A percentile compares a stretch with the other conserved stretches of the same genome.
Conservation (phyloP, 2,888 invertebrate species). For the Eristalis tenax region DNA sequence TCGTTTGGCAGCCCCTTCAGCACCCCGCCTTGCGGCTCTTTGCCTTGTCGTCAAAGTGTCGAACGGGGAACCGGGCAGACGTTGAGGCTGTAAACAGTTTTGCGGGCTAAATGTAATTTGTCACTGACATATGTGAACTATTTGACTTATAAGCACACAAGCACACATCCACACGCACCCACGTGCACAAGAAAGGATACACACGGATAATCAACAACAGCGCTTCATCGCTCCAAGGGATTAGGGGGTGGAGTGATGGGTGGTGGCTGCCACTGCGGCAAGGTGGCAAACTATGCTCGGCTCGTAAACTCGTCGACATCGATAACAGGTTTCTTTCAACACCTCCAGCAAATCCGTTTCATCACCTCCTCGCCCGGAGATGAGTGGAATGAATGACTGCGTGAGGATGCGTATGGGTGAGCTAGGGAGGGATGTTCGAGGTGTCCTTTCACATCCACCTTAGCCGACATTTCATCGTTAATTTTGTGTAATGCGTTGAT, state of each 20-base stretch:
- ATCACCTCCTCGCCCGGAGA: conserved; percentile 46
- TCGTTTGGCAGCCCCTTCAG: not conserved
- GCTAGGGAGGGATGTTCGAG: not conserved
- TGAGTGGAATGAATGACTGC: conserved; percentile 6
- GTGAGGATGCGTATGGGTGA: conserved; percentile 1
- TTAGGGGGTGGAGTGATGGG: not conserved
- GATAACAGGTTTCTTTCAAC: conserved; percentile 71
- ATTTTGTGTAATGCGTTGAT: conserved; percentile 71
- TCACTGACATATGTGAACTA: conserved; percentile 68
- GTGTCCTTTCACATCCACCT: conserved; percentile 65
- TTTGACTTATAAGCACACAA: conserved; percentile 55
- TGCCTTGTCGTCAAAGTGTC: conserved; percentile 13
- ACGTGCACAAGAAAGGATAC: conserved; percentile 25
- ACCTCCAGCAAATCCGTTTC: conserved; percentile 67
- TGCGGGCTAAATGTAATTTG: conserved; percentile 68
- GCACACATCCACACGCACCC: not conserved
- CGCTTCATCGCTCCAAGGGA: not conserved
- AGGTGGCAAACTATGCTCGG: conserved; percentile 32
- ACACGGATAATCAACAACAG: conserved; percentile 6
- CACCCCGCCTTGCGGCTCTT: not conserved
- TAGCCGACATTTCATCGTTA: conserved; percentile 66
- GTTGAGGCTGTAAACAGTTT: conserved; percentile 63
- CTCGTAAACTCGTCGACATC: conserved; percentile 66
- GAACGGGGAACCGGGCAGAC: conserved; percentile 11
- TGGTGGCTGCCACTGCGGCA: not conserved